Conservation (phyloP, 2,888 invertebrate genomes). For the Linyphia triangularis region DNA sequence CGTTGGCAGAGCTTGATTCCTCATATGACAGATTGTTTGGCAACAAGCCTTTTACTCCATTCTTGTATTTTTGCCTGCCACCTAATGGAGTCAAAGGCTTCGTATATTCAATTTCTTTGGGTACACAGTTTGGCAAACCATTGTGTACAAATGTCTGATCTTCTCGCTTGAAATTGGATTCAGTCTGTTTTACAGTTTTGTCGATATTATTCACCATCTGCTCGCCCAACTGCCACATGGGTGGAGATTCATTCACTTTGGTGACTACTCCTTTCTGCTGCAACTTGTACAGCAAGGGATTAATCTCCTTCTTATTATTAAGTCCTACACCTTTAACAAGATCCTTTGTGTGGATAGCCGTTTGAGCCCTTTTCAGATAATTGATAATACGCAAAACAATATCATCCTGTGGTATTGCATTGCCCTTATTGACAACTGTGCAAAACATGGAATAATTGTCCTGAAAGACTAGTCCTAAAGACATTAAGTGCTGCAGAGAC, state of each 20-base stretch:
- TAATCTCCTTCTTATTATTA: constrained; percentile 75
- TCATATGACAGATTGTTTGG: constrained; percentile 70
- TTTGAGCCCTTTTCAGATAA: constrained; percentile 72
- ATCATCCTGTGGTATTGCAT: constrained; percentile 70
- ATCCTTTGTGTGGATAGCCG: constrained; percentile 71
- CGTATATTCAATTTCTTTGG: constrained; percentile 68
- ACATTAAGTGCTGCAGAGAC: constrained; percentile 68
- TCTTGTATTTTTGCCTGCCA: constrained; percentile 73
- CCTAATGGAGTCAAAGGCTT: constrained; percentile 75
- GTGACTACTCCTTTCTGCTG: constrained; percentile 75
- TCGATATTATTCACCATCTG: constrained; percentile 68
- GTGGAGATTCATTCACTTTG: constrained; percentile 76
- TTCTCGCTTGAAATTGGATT: constrained; percentile 63
- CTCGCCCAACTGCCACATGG: constrained; percentile 75
- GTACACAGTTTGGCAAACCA: constrained; percentile 55
- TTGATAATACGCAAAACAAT: constrained; percentile 72
- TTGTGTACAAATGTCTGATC: constrained; percentile 66
- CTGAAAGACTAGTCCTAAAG: constrained; percentile 70
- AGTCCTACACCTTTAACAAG: constrained; percentile 74
- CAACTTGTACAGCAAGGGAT: constrained; percentile 74
- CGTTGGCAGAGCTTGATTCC: constrained; percentile 58
- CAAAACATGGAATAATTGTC: constrained; percentile 74
- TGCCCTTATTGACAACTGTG: constrained; percentile 69
- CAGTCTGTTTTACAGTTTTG: constrained; percentile 51
- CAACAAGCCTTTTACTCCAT: constrained; percentile 74